Conservation (phyloP, 2,797 vertebrate genomes). For the Alfaro cultratus region DNA sequence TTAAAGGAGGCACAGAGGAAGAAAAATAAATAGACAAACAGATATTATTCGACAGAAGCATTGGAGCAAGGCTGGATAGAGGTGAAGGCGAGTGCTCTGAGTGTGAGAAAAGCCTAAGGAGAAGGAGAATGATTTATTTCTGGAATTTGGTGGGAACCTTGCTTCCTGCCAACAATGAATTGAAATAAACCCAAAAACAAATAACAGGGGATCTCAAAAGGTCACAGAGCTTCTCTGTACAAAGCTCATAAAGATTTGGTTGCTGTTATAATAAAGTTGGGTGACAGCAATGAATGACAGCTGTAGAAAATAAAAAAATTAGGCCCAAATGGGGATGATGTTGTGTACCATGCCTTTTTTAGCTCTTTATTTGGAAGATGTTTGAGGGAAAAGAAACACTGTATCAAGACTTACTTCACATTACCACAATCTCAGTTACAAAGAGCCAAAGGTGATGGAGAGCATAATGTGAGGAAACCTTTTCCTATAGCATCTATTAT, state of each 20-base stretch:
- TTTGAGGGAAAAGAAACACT: background rate
- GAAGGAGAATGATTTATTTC: slow-evolving; percentile 29
- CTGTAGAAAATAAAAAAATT: background rate
- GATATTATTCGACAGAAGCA: slow-evolving; percentile 1
- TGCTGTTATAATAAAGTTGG: slow-evolving; percentile 20
- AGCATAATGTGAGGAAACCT: background rate
- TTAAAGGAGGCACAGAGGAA: slow-evolving; percentile 20
- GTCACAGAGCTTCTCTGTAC: slow-evolving; percentile 29
- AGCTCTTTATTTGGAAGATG: background rate
- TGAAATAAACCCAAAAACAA: slow-evolving; percentile 69
- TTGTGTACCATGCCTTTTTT: background rate
- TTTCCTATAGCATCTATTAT: background rate
- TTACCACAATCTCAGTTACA: background rate
- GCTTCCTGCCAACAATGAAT: slow-evolving; percentile 68
- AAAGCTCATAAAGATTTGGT: slow-evolving; percentile 34
- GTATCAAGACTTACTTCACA: background rate
- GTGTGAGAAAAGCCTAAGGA: slow-evolving; percentile 18
- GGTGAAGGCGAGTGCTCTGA: slow-evolving; percentile 17
- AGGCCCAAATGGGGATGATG: background rate
- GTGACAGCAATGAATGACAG: slow-evolving; percentile 11
- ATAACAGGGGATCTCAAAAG: slow-evolving; percentile 49
- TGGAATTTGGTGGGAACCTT: slow-evolving; percentile 77
- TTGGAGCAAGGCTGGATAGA: slow-evolving; percentile 21
- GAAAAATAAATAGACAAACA: background rate
- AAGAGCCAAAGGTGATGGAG: background rate